Base-by-base conservation (phyloP, 2,888 invertebrate species). In the Leptogaster cylindrica region DNA sequence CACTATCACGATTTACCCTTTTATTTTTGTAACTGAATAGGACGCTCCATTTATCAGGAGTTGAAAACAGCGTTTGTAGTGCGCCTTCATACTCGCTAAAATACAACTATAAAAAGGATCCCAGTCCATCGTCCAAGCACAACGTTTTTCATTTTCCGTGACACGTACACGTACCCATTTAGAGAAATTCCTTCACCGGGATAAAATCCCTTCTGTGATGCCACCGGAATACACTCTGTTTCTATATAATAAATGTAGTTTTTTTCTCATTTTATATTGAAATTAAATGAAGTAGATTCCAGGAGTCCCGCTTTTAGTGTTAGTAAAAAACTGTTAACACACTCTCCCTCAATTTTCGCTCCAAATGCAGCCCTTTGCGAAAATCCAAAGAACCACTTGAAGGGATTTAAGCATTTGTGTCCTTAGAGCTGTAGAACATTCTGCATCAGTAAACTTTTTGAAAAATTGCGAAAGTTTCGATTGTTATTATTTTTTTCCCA, bases 61-160 rank as follows among this genome's bases (percentile, higher is more conserved):
- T n/a, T n/a, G n/a, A n/a, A n/a, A n/a, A n/a, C n/a, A n/a, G n/a
- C n/a, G n/a, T n/a, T n/a, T n/a, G n/a, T n/a, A n/a, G n/a, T n/a
- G n/a, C n/a, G n/a, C n/a, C n/a, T n/a, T n/a, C n/a, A n/a, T n/a
- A n/a, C n/a, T n/a, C n/a, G n/a, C n/a, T n/a, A n/a, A n/a, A n/a
- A n/a, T n/a, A n/a, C n/a, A n/a, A n/a, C n/a, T n/a, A n/a, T n/a
- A n/a, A n/a, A n/a, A n/a, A n/a, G n/a, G n/a, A n/a, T n/a, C n/a
- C n/a, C n/a, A n/a, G n/a, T n/a, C n/a, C n/a, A n/a, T n/a, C n/a
- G n/a, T n/a, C n/a, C n/a, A n/a, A n/a, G n/a, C n/a, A n/a, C n/a
- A n/a, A n/a, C n/a, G n/a, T n/a, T 31, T 39, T 39, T 39, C 39
- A 39, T 39, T 39, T 6, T 39, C 39, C n/a, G 39, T 39, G 39